phyloP scores from a whole-genome alignment of 37 sponge, comb jelly and placozoan genomes.

The Beroe ovata region DNA sequence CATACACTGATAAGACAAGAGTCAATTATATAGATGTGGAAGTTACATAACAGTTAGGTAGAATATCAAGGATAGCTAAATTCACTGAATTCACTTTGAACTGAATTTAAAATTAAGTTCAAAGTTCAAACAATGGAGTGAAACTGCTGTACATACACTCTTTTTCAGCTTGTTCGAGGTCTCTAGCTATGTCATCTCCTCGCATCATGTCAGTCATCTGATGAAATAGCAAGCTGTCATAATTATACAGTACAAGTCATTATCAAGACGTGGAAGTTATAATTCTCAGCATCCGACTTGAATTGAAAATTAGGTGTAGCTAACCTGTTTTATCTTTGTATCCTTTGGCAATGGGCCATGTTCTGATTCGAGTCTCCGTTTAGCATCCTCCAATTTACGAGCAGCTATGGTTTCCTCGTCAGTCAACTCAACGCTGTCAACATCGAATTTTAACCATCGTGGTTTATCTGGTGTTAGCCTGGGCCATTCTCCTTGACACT shows the following conservation, averaged over 20 bases:
- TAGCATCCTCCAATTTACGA: slow-evolving; percentile 48
- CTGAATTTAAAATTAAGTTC: no score
- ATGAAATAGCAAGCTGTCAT: neutral
- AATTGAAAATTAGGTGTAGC: no score
- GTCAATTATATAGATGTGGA: no score
- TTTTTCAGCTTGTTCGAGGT: slow-evolving; percentile 45
- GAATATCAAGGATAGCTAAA: no score
- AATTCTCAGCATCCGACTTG: no score
- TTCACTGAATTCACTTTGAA: no score
- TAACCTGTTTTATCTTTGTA: slow-evolving; percentile 12
- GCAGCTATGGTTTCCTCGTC: slow-evolving; percentile 66
- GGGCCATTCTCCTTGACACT: slow-evolving; percentile 33
- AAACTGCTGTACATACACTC: slow-evolving; percentile 47
- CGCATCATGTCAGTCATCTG: slow-evolving; percentile 38
- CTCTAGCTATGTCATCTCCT: neutral
- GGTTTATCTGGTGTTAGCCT: slow-evolving; percentile 30
- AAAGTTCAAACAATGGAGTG: no score
- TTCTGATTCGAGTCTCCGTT: slow-evolving; percentile 15
- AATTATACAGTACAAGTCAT: no score
- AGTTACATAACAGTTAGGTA: no score
- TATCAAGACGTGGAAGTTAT: no score
- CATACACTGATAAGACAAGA: slow-evolving; percentile 68
- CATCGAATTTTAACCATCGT: slow-evolving; percentile 61
- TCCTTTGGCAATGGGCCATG: slow-evolving; percentile 31
- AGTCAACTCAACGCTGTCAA: slow-evolving; percentile 62